Base-by-base conservation (phyloP, 2,888 invertebrate species). In the Trissonchulus sp. region DNA sequence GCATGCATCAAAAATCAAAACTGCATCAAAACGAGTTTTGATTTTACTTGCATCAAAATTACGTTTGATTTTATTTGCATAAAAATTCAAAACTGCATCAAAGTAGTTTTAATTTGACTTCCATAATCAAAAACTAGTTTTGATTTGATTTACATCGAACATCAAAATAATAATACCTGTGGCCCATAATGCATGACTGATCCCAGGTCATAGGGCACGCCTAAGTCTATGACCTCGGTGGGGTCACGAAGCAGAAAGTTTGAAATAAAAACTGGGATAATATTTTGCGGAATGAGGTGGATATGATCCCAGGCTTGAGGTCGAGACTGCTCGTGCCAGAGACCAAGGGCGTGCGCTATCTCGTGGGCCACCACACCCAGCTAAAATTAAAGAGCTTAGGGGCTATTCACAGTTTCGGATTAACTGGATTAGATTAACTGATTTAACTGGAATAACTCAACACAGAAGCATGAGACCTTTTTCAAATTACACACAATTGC, bases 131-230 rank as follows among this genome's bases (percentile, higher is more conserved):
- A n/a, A n/a, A n/a, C n/a, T n/a, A n/a, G n/a, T n/a, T n/a, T n/a
- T n/a, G n/a, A n/a, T n/a, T n/a, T n/a, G n/a, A n/a, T n/a, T n/a
- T n/a, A n/a, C n/a, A n/a, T n/a, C n/a, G n/a, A n/a, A n/a, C n/a
- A n/a, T n/a, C n/a, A n/a, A n/a, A n/a, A n/a, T n/a, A n/a, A n/a
- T n/a, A n/a, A n/a, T n/a, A 74, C 74, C 15, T 80, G 82, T 33
- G 82, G 79, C 15, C 83, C 83, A 75, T 84, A 83, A 75, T 84
- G 83, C 81, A 79, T 79, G 34, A 77, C 78, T 28, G 65, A 60
- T 31, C 83, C 83, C 68, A 81, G 76, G 75, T 83, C 83, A 75
- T 83, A 83, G 31, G 83, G 83, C 34, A 83, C 78, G 48, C 78
- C 79, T 38, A 76, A 75, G 1, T 78, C 78, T 3, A 73, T 69